phyloP scores from a whole-genome alignment of 1,140 invertebrate species.

The Maniola jurtina region DNA sequence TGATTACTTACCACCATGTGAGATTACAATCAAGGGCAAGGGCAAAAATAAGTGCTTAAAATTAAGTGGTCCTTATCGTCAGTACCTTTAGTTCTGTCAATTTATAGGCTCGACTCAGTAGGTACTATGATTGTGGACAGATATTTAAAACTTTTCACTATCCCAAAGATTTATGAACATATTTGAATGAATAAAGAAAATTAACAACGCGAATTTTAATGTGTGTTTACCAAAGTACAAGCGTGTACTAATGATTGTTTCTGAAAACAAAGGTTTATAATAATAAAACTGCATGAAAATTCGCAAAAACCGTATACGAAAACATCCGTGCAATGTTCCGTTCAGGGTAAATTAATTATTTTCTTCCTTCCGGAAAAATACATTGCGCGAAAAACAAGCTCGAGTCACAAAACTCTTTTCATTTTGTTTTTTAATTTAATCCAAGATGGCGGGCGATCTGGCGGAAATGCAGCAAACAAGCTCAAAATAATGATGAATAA shows the following conservation, averaged over 20 bases:
- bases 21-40: no score
- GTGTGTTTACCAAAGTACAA: neutral
- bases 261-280: conserved; percentile 8
- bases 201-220: no score
- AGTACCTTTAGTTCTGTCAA: no score
- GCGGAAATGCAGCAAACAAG: conserved; percentile 12
- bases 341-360: conserved; percentile 15
- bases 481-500: conserved; percentile 2
- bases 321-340: conserved; percentile 14
- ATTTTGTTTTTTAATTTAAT: conserved; percentile 18
- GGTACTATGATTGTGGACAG: no score
- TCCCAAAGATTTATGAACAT: no score
- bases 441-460: conserved; percentile 10
- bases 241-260: neutral
- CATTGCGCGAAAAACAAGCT: conserved; percentile 16
- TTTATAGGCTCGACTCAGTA: no score
- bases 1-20: no score
- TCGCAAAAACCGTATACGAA: conserved; percentile 11
- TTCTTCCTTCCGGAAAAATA: conserved; percentile 17
- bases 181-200: no score
- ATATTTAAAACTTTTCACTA: no score
- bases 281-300: conserved; percentile 7
- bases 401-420: conserved; percentile 16
- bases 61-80: no score
- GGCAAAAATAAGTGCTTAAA: no score